Evolutionary conservation across 2,888 invertebrate genomes (phyloP).

Genomic region (Nasonovia ribisnigri): DNA sequence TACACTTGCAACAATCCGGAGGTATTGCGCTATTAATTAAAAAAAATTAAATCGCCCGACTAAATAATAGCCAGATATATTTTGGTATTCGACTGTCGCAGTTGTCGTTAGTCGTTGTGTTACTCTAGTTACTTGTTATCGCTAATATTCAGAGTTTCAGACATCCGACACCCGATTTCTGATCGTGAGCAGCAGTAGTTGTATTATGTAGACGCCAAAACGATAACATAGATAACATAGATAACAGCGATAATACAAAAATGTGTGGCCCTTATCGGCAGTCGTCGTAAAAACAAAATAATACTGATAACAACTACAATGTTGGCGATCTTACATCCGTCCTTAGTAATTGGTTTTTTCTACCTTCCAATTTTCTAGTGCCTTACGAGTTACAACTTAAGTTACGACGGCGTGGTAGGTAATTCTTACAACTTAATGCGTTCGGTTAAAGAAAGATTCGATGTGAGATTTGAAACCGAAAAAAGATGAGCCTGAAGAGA

Average conservation of each 20-base stretch:
- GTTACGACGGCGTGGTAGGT: too few relatives aligned
- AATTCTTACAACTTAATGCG: too few relatives aligned
- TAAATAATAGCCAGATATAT: not conserved
- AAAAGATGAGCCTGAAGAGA: too few relatives aligned
- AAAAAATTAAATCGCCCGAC: not conserved
- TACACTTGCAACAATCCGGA: not conserved
- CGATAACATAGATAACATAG: too few relatives aligned
- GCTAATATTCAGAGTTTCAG: not conserved
- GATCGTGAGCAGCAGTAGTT: not conserved
- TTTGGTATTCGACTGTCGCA: not conserved
- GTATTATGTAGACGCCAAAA: not conserved
- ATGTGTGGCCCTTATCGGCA: not conserved
- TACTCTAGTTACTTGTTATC: not conserved
- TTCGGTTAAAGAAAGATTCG: too few relatives aligned
- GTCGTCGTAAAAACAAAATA: not conserved
- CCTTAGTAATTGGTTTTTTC: not conserved
- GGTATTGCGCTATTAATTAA: not conserved
- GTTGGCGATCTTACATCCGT: not conserved
- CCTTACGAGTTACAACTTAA: too few relatives aligned
- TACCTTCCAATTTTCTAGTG: not conserved
- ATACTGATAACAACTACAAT: not conserved
- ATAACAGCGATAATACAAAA: not conserved
- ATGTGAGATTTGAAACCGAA: too few relatives aligned
- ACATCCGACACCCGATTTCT: not conserved
- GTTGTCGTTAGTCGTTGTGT: not conserved